Base-by-base conservation (phyloP, 2,113 vertebrate species). In the Mixornis gularis region DNA sequence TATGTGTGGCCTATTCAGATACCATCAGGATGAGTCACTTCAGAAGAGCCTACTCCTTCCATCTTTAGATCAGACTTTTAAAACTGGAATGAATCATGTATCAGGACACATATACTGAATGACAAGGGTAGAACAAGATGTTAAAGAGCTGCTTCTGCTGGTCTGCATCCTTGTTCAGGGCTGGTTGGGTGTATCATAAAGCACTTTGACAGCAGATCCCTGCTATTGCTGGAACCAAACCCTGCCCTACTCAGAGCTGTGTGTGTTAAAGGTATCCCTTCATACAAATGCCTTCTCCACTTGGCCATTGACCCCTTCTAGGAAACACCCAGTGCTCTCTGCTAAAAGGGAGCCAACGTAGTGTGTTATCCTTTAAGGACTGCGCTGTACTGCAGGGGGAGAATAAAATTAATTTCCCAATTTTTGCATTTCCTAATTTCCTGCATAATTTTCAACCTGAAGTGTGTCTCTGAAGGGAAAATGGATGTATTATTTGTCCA, bases 291-390 rank as follows among this genome's bases (percentile, higher is more conserved):
- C 18, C 27, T 38, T 52, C 38, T 32, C 20, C 8, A 22, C 18
- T 38, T 3, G 6, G 16, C 19, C 18, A 2, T 4, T n/a, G 26
- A 25, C 12, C 4, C 14, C 4, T 18, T 27, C 34, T 3, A 6
- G 36, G 19, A 65, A 53, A 59, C 9, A 46, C 10, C 7, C 0
- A 0, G 5, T 1, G 14, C 4, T 18, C 20, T 7, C 18, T 21
- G 12, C 5, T 18, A 17, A 46, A 27, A 51, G 20, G 24, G 13
- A 71, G 7, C 3, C 25, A 48, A 32, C 5, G 4, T 3, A 6
- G 4, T 12, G 4, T 30, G 10, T 12, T 53, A 12, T 34, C 53
- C 58, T 40, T 53, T 73, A 22, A 11, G 38, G 41, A 11, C 34
- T 58, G 38, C 19, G 3, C 9, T 30, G 10, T 17, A 14, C 30